Evolutionary conservation across 2,888 invertebrate genomes (phyloP).

Genomic region (Napeogenes inachia): DNA sequence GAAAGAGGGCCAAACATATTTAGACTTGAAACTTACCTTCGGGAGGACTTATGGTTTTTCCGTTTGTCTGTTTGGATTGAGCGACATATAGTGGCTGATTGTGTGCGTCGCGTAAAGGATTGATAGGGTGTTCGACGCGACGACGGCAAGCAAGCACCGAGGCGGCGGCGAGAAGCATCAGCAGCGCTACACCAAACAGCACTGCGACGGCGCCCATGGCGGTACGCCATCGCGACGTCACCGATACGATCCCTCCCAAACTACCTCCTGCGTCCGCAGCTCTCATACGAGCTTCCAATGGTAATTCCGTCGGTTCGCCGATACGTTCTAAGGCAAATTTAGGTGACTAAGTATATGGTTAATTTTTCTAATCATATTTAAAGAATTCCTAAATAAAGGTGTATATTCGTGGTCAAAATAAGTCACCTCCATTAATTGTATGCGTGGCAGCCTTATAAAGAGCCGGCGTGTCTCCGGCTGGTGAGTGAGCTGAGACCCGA

Average conservation of each 20-base stretch:
- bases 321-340: conserved; percentile 41
- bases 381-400: conserved; percentile 8
- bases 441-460: conserved; percentile 77
- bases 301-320: conserved; percentile 50
- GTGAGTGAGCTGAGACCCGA: conserved; percentile 71
- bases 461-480: conserved; percentile 74
- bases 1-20: background rate
- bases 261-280: conserved; percentile 28
- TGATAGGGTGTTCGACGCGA: conserved; percentile 15
- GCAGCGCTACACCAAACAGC: conserved; percentile 37
- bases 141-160: conserved; percentile 24
- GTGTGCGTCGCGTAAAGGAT: conserved; percentile 32
- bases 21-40: conserved; percentile 36
- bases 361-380: background rate
- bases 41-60: conserved; percentile 47
- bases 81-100: conserved; percentile 47
- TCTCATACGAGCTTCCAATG: conserved; percentile 30
- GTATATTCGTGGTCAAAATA: background rate
- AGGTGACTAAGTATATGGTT: too few species aligned
- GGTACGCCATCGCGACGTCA: conserved; percentile 32
- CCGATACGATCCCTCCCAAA: conserved; percentile 28
- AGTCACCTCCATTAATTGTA: conserved; percentile 67
- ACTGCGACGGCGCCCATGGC: conserved; percentile 28
- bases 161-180: conserved; percentile 34
- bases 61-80: conserved; percentile 48